These are phyloP conservation scores for Cichlasoma orientale DNA, from an alignment of 2,797 vertebrate genomes.

Conservation along the genomic window DNA sequence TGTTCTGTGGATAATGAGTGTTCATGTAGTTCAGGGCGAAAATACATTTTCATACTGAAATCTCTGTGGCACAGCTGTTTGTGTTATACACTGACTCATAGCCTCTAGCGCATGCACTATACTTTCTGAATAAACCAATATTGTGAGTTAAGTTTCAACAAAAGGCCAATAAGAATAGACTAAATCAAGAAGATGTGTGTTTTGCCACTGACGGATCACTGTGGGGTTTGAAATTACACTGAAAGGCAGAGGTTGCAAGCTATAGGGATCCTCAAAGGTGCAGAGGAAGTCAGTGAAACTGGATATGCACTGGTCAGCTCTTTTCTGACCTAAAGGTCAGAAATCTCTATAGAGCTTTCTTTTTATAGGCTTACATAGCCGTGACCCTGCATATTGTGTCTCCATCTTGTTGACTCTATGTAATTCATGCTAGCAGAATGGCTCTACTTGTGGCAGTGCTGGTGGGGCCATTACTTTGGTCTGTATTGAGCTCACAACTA, in stretches of 20 bases:
- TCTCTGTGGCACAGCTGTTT: constrained; percentile 55
- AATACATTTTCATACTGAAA: constrained; percentile 43
- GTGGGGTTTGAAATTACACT: constrained; percentile 74
- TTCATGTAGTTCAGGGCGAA: constrained; percentile 16
- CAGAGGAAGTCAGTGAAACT: constrained; percentile 76
- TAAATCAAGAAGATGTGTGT: constrained; percentile 45
- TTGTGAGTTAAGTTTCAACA: constrained; percentile 32
- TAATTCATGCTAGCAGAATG: not conserved
- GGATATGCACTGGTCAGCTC: constrained; percentile 79
- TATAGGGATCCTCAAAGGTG: constrained; percentile 36
- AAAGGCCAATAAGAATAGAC: constrained; percentile 58
- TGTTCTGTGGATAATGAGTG: constrained; percentile 2
- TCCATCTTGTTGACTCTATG: constrained; percentile 7
- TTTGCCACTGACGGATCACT: constrained; percentile 57
- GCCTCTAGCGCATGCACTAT: constrained; percentile 57
- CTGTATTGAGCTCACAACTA: not conserved
- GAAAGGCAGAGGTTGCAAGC: constrained; percentile 39
- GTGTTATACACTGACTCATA: constrained; percentile 23
- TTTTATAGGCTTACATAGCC: constrained; percentile 64
- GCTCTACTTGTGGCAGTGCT: not conserved
- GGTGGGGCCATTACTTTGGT: not conserved
- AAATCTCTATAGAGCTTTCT: constrained; percentile 68
- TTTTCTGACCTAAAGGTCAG: constrained; percentile 79
- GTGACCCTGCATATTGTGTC: constrained; percentile 45
- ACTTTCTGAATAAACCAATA: constrained; percentile 50